Base-by-base conservation (phyloP, 2,797 vertebrate species). In the Kryptopterus vitreolus region DNA sequence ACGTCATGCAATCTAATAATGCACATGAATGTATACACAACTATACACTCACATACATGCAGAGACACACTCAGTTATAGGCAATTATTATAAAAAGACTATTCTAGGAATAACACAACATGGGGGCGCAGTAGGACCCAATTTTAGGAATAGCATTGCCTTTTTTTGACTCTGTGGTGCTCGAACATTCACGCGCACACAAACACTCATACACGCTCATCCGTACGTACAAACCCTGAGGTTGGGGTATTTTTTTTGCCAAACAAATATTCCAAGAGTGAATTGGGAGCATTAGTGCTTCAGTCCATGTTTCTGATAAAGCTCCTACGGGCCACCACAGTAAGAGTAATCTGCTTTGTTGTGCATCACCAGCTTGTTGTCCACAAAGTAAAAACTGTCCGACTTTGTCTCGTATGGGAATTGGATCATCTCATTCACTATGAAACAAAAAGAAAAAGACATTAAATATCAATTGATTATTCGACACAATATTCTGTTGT, bases 271-370 rank as follows among this genome's bases (percentile, higher is more conserved):
- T 52, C 52, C 55, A 77, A 81, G 48, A 62, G 55, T 69, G 63
- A 52, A 81, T 59, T 75, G 78, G 55, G 76, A 70, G 76, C 35
- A 59, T 46, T 83, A 38, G 58, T 48, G 35, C 52, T 31, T 79
- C 38, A 77, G 77, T 77, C 68, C 43, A 59, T 69, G 81, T 79
- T 82, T 91, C 88, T 83, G 82, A 82, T 88, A 85, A 81, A 84
- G 84, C 84, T 84, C 86, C 85, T 94, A 99, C 11, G 96, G 95
- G 5, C 95, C 94, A 50, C 96, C 97, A 0, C 95, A 97, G 94
- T 99, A 99, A 12, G 98, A 98, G 92, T 99, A 99, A 91, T 99
- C 98, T 85, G 98, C 98, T 92, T 99, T 99, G 92, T 99, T 99
- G 94, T 99, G 98, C 98, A 99, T 99, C 93, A 99, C 96, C 86